These are phyloP conservation scores for Bombus balteatus DNA, from an alignment of 1,140 invertebrate species.

Conservation along the genomic window DNA sequence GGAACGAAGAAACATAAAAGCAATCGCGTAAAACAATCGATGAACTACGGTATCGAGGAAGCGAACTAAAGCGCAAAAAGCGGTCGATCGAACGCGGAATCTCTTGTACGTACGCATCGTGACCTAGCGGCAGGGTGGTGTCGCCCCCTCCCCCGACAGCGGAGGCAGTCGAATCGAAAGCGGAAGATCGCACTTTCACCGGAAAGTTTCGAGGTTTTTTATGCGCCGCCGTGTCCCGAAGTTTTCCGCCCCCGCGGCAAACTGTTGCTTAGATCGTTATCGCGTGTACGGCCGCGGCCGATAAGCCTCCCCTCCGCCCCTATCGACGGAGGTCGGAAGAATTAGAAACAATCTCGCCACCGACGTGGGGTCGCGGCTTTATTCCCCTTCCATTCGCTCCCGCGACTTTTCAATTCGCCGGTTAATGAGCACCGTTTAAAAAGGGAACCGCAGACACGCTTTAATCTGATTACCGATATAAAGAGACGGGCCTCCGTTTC, in stretches of 20 bases:
- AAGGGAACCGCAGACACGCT: slow-evolving; percentile 4
- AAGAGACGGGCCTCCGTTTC: not conserved
- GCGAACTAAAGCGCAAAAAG: not conserved
- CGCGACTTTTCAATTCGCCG: slow-evolving; percentile 58
- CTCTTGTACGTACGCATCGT: slow-evolving; percentile 13
- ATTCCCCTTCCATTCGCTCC: slow-evolving; percentile 33
- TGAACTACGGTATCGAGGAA: not conserved
- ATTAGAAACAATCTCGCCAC: slow-evolving; percentile 67
- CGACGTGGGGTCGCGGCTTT: slow-evolving; percentile 5
- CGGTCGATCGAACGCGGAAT: slow-evolving; percentile 15
- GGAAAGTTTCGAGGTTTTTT: slow-evolving; percentile 69
- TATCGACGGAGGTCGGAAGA: slow-evolving; percentile 50
- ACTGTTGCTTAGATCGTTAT: slow-evolving; percentile 77
- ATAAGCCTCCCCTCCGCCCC: slow-evolving; percentile 43
- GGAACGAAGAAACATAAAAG: not conserved
- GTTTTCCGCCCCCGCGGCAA: slow-evolving; percentile 66
- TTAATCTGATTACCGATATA: slow-evolving; percentile 39
- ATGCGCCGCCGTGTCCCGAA: slow-evolving; percentile 57
- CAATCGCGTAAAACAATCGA: not conserved
- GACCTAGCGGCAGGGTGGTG: not conserved
- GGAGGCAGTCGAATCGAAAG: slow-evolving; percentile 52
- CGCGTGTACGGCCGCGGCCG: slow-evolving; percentile 55
- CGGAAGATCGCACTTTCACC: slow-evolving; percentile 61
- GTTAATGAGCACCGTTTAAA: slow-evolving; percentile 41
- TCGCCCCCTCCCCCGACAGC: not conserved